Conservation (phyloP, 2,888 invertebrate species). For the Thera obeliscata region DNA sequence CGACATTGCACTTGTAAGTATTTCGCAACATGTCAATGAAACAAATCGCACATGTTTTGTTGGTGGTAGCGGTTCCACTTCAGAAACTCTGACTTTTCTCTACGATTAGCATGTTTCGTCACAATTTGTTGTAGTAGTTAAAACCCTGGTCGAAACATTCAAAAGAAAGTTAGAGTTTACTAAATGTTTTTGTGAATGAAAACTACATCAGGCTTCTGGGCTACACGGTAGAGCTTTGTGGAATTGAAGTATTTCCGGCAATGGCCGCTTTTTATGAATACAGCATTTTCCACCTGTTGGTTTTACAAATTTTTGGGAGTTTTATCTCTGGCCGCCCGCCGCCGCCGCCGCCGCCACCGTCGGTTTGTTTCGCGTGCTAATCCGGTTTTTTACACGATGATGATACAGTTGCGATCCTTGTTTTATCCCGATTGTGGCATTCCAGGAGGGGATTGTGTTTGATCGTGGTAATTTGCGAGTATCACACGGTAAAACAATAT, state of each 20-base stretch:
- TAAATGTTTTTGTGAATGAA: background rate
- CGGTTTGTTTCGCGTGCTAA: constrained; percentile 27
- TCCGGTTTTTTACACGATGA: constrained; percentile 25
- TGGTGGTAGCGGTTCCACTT: no score
- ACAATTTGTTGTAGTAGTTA: no score
- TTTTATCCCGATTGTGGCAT: constrained; percentile 18
- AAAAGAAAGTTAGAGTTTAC: no score
- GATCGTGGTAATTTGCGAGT: background rate
- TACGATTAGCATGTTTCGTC: no score
- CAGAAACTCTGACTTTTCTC: no score
- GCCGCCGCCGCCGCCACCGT: constrained; percentile 6
- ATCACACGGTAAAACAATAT: background rate
- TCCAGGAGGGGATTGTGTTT: constrained; percentile 6
- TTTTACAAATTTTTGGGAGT: constrained; percentile 28
- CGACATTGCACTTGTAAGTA: no score
- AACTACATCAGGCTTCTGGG: constrained; percentile 8
- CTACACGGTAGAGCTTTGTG: constrained; percentile 21
- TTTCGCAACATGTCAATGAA: no score
- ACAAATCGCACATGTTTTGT: no score
- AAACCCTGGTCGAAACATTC: no score
- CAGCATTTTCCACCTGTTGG: constrained; percentile 34
- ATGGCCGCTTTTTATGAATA: constrained; percentile 33
- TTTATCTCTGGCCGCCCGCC: constrained; percentile 23
- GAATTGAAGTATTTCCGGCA: constrained; percentile 31
- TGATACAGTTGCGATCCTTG: constrained; percentile 15